Percentiles rank a stretch among this genome's conserved stretches.
These are phyloP conservation scores for Andrena marginata DNA, from an alignment of 2,888 invertebrate species.

Conservation along the genomic window DNA sequence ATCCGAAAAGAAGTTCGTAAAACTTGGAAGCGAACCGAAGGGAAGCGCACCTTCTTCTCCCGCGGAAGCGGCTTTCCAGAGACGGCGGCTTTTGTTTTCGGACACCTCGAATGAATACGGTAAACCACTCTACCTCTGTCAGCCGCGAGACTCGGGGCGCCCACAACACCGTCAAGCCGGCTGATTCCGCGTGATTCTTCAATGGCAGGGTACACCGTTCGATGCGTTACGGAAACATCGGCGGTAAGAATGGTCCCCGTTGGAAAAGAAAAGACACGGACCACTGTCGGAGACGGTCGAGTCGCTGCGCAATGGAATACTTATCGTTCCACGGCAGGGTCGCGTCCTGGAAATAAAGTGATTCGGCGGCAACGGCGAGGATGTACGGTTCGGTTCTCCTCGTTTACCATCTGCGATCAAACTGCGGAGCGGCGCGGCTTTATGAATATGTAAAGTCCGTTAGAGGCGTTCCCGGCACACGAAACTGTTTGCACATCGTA, in stretches of 20 bases:
- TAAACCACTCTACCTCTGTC: background rate
- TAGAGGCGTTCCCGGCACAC: conserved; percentile 68
- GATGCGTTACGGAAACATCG: too few species aligned
- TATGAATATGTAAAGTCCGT: conserved; percentile 81
- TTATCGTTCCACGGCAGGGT: background rate
- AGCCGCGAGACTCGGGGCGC: background rate
- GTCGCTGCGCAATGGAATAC: background rate
- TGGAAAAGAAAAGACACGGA: background rate
- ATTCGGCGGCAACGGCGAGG: conserved; percentile 41
- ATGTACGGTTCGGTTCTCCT: conserved; percentile 35
- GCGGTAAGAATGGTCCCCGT: too few species aligned
- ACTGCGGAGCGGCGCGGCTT: conserved; percentile 66
- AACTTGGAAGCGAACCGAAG: conserved; percentile 12
- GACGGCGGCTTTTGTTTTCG: conserved; percentile 19
- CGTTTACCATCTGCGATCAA: conserved; percentile 66
- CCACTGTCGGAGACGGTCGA: background rate
- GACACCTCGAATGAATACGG: background rate
- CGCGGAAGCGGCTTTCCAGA: background rate
- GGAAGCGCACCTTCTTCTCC: conserved; percentile 4
- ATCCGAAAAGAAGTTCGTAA: conserved; percentile 31
- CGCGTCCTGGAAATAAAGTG: conserved; percentile 55
- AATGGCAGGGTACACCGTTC: too few species aligned
- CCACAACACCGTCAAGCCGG: too few species aligned
- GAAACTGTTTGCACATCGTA: conserved; percentile 79
- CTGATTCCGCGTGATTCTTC: too few species aligned